Evolutionary conservation across 2,888 invertebrate genomes (phyloP).

Genomic region (Pegoplata infirma): DNA sequence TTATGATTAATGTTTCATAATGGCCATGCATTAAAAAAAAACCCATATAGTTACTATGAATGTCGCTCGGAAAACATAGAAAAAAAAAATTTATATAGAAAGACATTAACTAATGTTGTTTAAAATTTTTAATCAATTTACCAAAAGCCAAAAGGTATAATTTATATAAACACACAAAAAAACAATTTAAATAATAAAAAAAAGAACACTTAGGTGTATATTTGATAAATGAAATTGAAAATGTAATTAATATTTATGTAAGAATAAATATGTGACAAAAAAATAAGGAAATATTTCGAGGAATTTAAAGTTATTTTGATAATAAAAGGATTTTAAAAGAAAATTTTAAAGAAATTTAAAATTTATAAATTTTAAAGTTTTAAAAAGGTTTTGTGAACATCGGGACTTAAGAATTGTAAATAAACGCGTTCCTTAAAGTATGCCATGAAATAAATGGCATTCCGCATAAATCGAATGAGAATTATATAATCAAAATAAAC

Average conservation of each 20-base stretch:
- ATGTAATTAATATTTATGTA: background rate
- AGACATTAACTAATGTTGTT: slow-evolving; percentile 62
- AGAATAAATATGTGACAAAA: background rate
- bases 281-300: background rate
- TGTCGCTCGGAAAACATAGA: too few species aligned
- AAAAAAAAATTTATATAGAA: slow-evolving; percentile 9
- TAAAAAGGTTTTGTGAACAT: too few species aligned
- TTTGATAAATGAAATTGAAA: slow-evolving; percentile 59
- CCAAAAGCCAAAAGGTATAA: slow-evolving; percentile 59
- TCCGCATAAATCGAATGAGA: too few species aligned
- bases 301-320: too few species aligned
- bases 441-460: too few species aligned
- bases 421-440: too few species aligned
- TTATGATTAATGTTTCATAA: slow-evolving; percentile 62
- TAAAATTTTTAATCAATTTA: slow-evolving; percentile 62
- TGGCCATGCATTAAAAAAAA: slow-evolving; percentile 26
- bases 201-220: slow-evolving; percentile 47
- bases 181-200: slow-evolving; percentile 10
- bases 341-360: too few species aligned
- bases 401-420: too few species aligned
- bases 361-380: too few species aligned
- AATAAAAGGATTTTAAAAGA: too few species aligned
- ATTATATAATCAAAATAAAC: too few species aligned
- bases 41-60: background rate
- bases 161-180: slow-evolving; percentile 57